Evolutionary conservation across 2,113 vertebrate species (phyloP), one percentile per base, ranked within the genome.

Genomic region (Plecotus auritus): DNA sequence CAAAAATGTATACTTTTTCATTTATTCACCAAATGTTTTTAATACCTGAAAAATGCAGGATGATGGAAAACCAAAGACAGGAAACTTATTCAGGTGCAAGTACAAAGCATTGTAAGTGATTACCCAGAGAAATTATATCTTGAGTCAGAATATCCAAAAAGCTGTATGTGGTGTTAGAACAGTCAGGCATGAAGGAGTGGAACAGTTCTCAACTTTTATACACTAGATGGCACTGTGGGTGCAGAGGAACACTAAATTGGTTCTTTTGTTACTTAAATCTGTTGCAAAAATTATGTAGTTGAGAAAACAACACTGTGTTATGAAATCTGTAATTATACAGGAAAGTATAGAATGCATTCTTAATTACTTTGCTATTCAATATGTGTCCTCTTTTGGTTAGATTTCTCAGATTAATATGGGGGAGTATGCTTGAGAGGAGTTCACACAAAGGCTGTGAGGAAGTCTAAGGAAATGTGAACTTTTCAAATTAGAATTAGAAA

Each of bases 141-240:
- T 92, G 76, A 85, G n/a, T 67, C n/a, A 83, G 9, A 23, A 30
- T 85, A 93, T 93, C 59, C 86, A 84, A 82, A 94, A 92, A 82
- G 51, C 87, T 72, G 14, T 73, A 66, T 28, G 14, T 70, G 59
- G 69, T 90, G 26, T 82, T 94, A 56, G 2, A 83, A 85, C 91
- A 91, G 70, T 83, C 87, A 92, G 56, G 47, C 40, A 11, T 90
- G 81, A 77, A 70, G n/a, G n/a, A 93, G 45, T 72, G 67, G 61
- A 93, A 61, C 42, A 49, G 18, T 90, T 90, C 88, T 95, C 28
- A 11, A 37, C 54, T 47, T 67, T 93, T n/a, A 9, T 92, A 74
- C 98, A 96, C 98, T 69, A 94, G 98, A 98, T 98, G 98, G 98
- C 97, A 98, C 97, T 98, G 98, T 98, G 98, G 98, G 97, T 97